Percentiles rank a stretch among this genome's conserved stretches.
These are phyloP conservation scores for Tipula helvola DNA, from an alignment of 2,888 invertebrate species.

Conservation along the genomic window DNA sequence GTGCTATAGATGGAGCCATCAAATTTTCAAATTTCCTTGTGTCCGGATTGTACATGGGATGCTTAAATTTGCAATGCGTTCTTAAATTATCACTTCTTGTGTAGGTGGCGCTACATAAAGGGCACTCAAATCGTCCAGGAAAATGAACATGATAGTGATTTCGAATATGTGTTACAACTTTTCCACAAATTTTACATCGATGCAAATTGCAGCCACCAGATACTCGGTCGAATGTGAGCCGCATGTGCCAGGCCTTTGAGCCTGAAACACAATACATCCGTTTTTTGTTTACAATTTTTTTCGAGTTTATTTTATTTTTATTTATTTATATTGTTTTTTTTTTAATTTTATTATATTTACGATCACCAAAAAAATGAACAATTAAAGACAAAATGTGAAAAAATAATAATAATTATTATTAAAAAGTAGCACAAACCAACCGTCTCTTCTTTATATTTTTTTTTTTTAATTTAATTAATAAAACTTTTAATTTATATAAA, in stretches of 20 bases:
- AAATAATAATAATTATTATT: conserved; percentile 4
- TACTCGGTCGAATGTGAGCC: conserved; percentile 86
- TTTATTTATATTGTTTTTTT: conserved; percentile 15
- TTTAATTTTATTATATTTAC: conserved; percentile 16
- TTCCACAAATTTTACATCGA: conserved; percentile 88
- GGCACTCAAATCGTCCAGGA: conserved; percentile 85
- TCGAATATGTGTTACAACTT: conserved; percentile 88
- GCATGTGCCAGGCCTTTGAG: conserved; percentile 92
- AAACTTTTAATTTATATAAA: neutral
- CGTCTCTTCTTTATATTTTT: conserved; percentile 4
- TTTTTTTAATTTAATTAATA: neutral
- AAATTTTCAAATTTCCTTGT: conserved; percentile 74
- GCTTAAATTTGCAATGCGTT: conserved; percentile 87
- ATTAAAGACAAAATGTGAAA: neutral
- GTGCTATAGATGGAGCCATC: conserved; percentile 42
- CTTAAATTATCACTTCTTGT: conserved; percentile 86
- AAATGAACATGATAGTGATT: conserved; percentile 92
- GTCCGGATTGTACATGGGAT: conserved; percentile 75
- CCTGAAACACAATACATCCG: conserved; percentile 48
- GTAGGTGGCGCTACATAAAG: conserved; percentile 81
- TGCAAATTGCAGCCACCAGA: conserved; percentile 87
- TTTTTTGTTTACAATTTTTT: conserved; percentile 13
- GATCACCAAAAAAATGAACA: conserved; percentile 10
- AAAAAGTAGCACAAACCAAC: neutral
- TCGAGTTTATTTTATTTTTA: conserved; percentile 17